Percentiles rank a stretch among this genome's conserved stretches.
Evolutionary conservation across 2,113 vertebrate species (phyloP).

Genomic region (Megalops atlanticus): DNA sequence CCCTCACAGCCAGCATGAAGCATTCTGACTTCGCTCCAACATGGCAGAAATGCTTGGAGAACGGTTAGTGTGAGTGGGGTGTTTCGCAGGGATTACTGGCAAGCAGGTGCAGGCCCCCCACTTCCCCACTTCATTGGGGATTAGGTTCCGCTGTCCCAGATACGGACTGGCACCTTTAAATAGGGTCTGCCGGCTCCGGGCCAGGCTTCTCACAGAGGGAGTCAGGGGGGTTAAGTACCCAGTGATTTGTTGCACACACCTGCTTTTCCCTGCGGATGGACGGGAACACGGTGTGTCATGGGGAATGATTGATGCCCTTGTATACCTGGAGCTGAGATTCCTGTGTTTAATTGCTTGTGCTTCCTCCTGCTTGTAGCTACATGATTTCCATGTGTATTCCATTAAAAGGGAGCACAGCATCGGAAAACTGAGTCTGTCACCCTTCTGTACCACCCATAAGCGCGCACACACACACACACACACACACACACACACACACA

Average conservation of each 20-base stretch:
- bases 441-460: not conserved
- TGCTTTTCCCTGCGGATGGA: slow-evolving; percentile 31
- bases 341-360: slow-evolving; percentile 41
- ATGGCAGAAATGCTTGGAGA: not conserved
- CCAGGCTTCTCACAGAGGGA: not conserved
- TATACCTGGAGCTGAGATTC: slow-evolving; percentile 47
- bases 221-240: slow-evolving; percentile 30
- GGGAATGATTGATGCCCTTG: slow-evolving; percentile 35
- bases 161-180: slow-evolving; percentile 11
- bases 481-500: not conserved
- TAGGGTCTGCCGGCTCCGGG: slow-evolving; percentile 18
- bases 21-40: not conserved
- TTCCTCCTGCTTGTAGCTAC: slow-evolving; percentile 49
- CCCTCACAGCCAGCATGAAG: not conserved
- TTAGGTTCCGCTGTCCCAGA: slow-evolving; percentile 26
- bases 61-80: not conserved
- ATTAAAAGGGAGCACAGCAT: not conserved
- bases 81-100: not conserved
- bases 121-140: not conserved
- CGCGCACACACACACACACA: not conserved
- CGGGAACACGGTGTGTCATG: slow-evolving; percentile 19
- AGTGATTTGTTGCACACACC: slow-evolving; percentile 37
- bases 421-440: not conserved
- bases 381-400: slow-evolving; percentile 19
- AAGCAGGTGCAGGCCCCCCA: slow-evolving; percentile 19